phyloP scores from a whole-genome alignment of 2,888 invertebrate genomes.

The Heliconius sara region DNA sequence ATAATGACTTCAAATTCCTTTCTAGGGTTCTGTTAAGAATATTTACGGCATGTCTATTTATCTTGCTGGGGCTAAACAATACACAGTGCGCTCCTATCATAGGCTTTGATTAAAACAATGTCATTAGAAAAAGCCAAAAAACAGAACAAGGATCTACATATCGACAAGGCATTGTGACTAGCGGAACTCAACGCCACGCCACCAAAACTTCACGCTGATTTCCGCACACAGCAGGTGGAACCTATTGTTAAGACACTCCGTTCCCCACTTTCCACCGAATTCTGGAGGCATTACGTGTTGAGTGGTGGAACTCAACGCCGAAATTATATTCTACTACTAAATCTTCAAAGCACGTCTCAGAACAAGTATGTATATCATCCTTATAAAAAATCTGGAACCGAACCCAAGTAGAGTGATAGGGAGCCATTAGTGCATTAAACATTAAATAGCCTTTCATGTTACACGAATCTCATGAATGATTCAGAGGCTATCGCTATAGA shows the following conservation, averaged over 20 bases:
- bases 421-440: conserved; percentile 27
- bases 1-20: no score
- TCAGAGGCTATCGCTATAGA: conserved; percentile 24
- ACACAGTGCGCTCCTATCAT: background rate
- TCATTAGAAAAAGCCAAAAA: background rate
- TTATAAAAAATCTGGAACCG: background rate
- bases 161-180: background rate
- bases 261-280: no score
- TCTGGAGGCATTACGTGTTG: no score
- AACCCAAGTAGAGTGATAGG: background rate
- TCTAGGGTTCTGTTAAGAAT: no score
- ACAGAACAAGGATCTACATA: no score
- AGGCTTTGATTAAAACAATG: background rate
- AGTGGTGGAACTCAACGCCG: no score
- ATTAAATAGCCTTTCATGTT: conserved; percentile 28
- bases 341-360: background rate
- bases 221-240: no score
- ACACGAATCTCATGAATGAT: conserved; percentile 27
- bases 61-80: no score
- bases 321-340: background rate
- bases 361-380: background rate
- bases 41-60: no score
- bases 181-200: background rate
- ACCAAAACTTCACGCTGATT: no score
- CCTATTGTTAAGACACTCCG: no score